Conservation (phyloP, 2,888 invertebrate genomes). For the Noctua janthina region DNA sequence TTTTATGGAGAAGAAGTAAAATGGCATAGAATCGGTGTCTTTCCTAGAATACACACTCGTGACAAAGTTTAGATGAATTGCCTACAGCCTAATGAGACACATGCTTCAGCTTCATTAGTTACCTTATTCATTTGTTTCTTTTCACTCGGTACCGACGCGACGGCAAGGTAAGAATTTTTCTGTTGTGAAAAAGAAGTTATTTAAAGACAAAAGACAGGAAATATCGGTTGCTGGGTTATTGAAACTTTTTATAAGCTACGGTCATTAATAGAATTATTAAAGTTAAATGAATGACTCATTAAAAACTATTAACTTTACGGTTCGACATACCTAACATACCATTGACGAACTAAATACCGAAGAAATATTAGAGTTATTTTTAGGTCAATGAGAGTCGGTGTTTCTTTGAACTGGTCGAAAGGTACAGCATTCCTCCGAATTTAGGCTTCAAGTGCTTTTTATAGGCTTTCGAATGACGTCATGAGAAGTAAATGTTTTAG, state of each 20-base stretch:
- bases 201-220: constrained; percentile 44
- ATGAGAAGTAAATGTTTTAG: constrained; percentile 47
- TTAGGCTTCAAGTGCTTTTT: constrained; percentile 53
- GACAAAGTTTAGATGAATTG: constrained; percentile 32
- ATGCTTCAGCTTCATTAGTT: constrained; percentile 50
- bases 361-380: constrained; percentile 52
- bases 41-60: constrained; percentile 37
- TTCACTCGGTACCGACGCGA: constrained; percentile 65
- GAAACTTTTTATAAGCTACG: constrained; percentile 13
- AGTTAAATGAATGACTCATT: constrained; percentile 54
- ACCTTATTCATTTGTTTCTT: constrained; percentile 65
- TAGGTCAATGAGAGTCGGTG: constrained; percentile 60
- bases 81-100: constrained; percentile 45
- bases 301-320: constrained; percentile 51
- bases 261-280: constrained; percentile 25
- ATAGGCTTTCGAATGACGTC: constrained; percentile 57
- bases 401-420: constrained; percentile 43
- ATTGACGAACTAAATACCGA: constrained; percentile 56
- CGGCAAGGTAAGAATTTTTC: constrained; percentile 70
- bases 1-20: constrained; percentile 33
- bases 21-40: constrained; percentile 31
- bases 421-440: constrained; percentile 50
- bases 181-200: constrained; percentile 64
- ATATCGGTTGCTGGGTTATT: constrained; percentile 14
- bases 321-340: constrained; percentile 53